Evolutionary conservation across 2,888 invertebrate species (phyloP), one percentile per base, ranked within the genome.

Genomic region (Sarcophaga variegata): DNA sequence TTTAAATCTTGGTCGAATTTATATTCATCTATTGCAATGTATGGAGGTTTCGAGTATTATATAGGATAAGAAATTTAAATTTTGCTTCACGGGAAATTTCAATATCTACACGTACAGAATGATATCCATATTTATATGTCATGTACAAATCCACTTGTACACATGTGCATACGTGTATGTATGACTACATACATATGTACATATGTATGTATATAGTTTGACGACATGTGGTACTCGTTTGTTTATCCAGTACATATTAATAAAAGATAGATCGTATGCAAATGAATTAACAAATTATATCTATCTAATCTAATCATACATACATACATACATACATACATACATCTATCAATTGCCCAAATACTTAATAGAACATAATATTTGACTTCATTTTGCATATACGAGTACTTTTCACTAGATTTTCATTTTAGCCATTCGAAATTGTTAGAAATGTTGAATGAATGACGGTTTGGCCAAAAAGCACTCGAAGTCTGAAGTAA

Each of bases 401-500:
- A 22, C 22, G 22, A 22, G 22, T 22, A 81, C 69, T 81, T 75
- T 75, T 81, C 81, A 76, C 75, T 75, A 64, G 75, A 70, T 63
- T 78, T 83, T 72, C 45, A 27, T 45, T 63, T 37, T 45, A 72
- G 27, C 71, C 64, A 81, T 66, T 81, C 60, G 25, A 49, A 77
- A 78, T 49, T 83, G n/a, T 74, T 54, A 70, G n/a, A 77, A 62
- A 64, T 6, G 25, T 14, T 49, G 2, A 45, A 22, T 22, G 17
- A 20, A 81, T 70, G 54, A 25, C 66, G 37, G 8, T 37, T 37
- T 37, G 37, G 2, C 37, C 37, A 37, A 62, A 77, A 78, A 78
- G 47, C 79, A 74, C 83, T 84, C 76, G 75, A 84, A 66, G 17
- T 60, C 77, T 60, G 60, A 70, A 70, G 54, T 54, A 14, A 54